Evolutionary conservation across 2,113 vertebrate species (phyloP).

Genomic region (Solea senegalensis): DNA sequence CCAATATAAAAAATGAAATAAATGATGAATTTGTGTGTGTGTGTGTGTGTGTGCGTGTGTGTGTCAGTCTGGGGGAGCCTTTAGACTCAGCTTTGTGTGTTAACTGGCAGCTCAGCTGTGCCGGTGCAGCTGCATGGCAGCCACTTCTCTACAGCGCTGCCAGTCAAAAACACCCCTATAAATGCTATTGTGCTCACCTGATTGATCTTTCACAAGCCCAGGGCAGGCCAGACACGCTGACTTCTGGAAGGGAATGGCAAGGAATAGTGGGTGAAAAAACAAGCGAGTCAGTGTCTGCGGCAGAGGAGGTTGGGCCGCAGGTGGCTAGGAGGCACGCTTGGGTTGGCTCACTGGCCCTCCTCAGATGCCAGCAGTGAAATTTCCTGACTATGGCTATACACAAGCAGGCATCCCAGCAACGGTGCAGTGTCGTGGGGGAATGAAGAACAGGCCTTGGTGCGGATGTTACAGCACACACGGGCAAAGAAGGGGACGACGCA

Average conservation of each 20-base stretch:
- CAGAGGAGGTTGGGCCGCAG: slow-evolving; percentile 75
- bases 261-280: slow-evolving; percentile 73
- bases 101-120: slow-evolving; percentile 75
- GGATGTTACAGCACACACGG: slow-evolving; percentile 61
- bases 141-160: slow-evolving; percentile 59
- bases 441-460: slow-evolving; percentile 65
- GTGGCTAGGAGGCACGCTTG: slow-evolving; percentile 80
- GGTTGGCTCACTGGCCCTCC: slow-evolving; percentile 64
- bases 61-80: slow-evolving; percentile 11
- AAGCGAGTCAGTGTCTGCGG: slow-evolving; percentile 77
- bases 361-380: slow-evolving; percentile 80
- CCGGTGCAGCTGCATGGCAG: slow-evolving; percentile 79
- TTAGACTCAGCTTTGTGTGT: slow-evolving; percentile 70
- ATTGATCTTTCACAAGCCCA: slow-evolving; percentile 77
- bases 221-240: slow-evolving; percentile 73
- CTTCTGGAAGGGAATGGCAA: slow-evolving; percentile 65
- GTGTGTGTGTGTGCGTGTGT: slow-evolving; percentile 15
- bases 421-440: slow-evolving; percentile 71
- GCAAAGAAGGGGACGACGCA: slow-evolving; percentile 8
- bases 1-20: neutral
- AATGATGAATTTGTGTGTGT: slow-evolving; percentile 4
- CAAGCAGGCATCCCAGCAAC: slow-evolving; percentile 82
- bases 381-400: slow-evolving; percentile 80
- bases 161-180: slow-evolving; percentile 76
- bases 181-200: slow-evolving; percentile 82